These are phyloP conservation scores for Butorides virescens DNA, from an alignment of 2,113 vertebrate species.

Conservation along the genomic window DNA sequence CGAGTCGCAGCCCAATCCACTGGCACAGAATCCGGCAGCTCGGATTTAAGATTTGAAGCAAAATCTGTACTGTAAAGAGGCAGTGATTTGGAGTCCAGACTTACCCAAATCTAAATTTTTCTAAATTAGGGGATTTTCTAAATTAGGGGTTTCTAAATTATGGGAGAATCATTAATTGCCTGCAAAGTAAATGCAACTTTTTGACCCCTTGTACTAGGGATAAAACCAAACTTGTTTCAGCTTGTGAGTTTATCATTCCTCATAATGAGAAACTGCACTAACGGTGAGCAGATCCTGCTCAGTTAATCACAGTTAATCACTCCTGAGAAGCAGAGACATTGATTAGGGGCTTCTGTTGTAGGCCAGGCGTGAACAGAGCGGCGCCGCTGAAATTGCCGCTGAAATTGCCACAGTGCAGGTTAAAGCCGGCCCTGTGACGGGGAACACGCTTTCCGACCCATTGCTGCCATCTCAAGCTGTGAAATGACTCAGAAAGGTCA, in stretches of 20 bases:
- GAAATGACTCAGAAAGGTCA: not conserved
- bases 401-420: not conserved
- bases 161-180: not conserved
- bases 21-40: not conserved
- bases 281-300: not conserved
- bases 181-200: not conserved
- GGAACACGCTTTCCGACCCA: fast-evolving
- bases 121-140: not conserved
- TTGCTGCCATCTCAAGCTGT: not conserved
- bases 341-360: not conserved
- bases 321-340: not conserved
- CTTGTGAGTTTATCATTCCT: not conserved
- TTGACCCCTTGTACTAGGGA: not conserved
- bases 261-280: fast-evolving
- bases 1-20: not conserved
- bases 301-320: not conserved
- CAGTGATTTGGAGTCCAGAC: not conserved
- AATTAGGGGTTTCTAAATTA: not conserved
- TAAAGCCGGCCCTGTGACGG: not conserved
- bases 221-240: not conserved
- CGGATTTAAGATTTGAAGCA: not conserved
- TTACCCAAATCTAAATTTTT: not conserved
- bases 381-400: fast-evolving
- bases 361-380: not conserved
- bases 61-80: not conserved